Base-by-base conservation (phyloP, 2,888 invertebrate genomes). In the Hyposoter dolosus region DNA sequence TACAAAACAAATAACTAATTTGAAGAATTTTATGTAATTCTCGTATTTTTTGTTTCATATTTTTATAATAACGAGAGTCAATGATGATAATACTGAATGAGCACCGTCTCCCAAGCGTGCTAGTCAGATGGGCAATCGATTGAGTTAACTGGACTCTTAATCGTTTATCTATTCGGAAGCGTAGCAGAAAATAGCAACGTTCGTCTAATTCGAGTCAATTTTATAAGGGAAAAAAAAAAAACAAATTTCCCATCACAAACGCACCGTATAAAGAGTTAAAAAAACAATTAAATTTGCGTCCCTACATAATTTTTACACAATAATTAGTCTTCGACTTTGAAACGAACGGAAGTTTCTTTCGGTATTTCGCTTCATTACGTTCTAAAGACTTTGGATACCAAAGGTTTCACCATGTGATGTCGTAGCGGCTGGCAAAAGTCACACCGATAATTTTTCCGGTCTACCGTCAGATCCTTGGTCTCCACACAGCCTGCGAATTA, bases 381-480 rank as follows among this genome's bases (percentile, higher is more conserved):
- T 86, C 90, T 93, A 47, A 92, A 89, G 88, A 89, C 90, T 89
- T 93, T 93, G 47, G 93, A 93, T 86, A 91, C 85, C 76, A 92
- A 88, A 66, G 93, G 90, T 88, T 92, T 93, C 79, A 90, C 84
- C 87, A 91, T 88, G 69, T 90, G 91, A 66, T 91, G 93, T 81
- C 92, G 91, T 86, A 88, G 91, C 56, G 93, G 90, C 79, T 92
- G 90, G 88, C 94, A 94, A 72, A 92, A 92, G 84, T 94, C 94
- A 91, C 94, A 93, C 84, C 91, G 90, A 87, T 93, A 94, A 90
- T 92, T 92, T 92, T 93, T 93, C 90, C 90, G 90, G 89, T 94
- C 93, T 90, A 93, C 90, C 89, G 81, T 88, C 89, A 89, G 66
- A 84, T 90, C 92, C 91, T 92, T 93, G 92, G 90, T 93, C 92